Percentiles rank a stretch among this genome's conserved stretches.
Evolutionary conservation across 2,888 invertebrate genomes (phyloP).

Genomic region (Euphydryas editha): DNA sequence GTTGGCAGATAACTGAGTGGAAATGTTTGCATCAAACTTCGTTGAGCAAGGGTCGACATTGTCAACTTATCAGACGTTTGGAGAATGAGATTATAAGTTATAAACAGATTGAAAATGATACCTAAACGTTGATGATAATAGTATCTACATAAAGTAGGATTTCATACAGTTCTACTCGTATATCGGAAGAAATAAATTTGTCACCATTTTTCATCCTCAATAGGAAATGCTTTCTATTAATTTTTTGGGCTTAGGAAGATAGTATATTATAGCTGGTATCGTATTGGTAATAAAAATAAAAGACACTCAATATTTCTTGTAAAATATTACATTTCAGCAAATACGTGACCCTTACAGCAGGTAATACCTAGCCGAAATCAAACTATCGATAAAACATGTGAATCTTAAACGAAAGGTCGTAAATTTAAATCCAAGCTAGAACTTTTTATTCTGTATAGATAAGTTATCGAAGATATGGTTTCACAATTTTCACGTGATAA

Average conservation of each 20-base stretch:
- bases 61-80: neutral
- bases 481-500: neutral
- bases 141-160: neutral
- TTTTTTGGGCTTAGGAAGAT: neutral
- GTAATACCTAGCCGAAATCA: too few species aligned
- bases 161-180: neutral
- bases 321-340: too few species aligned
- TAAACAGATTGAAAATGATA: neutral
- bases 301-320: neutral
- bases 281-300: neutral
- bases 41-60: neutral
- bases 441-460: neutral
- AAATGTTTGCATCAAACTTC: slow-evolving; percentile 2
- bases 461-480: neutral
- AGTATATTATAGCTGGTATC: neutral
- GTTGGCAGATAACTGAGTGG: neutral
- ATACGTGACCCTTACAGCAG: too few species aligned
- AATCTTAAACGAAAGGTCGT: too few species aligned
- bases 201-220: neutral
- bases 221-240: neutral
- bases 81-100: neutral
- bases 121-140: neutral
- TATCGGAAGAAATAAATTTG: neutral
- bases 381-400: too few species aligned
- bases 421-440: too few species aligned